A percentile compares a stretch with the other conserved stretches of the same genome.
phyloP scores from a whole-genome alignment of 2,888 invertebrate genomes.

The Nephrocerus scutellatus region DNA sequence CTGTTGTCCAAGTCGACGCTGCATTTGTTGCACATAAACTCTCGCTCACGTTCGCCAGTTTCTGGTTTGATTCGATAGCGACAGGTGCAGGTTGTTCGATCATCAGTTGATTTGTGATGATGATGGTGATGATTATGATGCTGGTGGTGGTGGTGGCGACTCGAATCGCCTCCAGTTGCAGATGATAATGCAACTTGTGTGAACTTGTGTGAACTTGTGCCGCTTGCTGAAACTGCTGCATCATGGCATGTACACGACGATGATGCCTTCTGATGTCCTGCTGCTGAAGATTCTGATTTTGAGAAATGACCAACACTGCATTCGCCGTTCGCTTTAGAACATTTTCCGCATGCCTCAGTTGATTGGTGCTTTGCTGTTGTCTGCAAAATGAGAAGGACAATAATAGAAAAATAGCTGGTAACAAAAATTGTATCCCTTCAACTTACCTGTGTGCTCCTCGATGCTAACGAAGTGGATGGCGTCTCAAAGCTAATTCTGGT shows the following conservation, averaged over 20 bases:
- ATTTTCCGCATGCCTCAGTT: constrained; percentile 15
- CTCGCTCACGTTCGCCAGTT: constrained; percentile 29
- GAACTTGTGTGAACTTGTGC: too few species aligned
- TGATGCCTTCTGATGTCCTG: too few species aligned
- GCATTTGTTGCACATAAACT: constrained; percentile 48
- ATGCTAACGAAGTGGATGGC: constrained; percentile 33
- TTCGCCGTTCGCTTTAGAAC: constrained; percentile 26
- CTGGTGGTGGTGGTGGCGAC: constrained; percentile 10
- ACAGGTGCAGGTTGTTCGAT: constrained; percentile 34
- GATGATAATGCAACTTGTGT: too few species aligned
- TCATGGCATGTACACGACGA: too few species aligned
- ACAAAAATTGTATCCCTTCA: background rate
- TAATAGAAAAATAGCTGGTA: constrained; percentile 5
- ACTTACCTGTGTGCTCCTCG: constrained; percentile 39
- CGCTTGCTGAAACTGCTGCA: too few species aligned
- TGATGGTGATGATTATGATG: constrained; percentile 14
- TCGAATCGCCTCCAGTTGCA: too few species aligned
- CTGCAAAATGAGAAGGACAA: constrained; percentile 17
- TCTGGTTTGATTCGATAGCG: constrained; percentile 28
- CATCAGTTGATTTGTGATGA: constrained; percentile 19
- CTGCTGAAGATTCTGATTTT: too few species aligned
- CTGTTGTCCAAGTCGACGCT: constrained; percentile 62
- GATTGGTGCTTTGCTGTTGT: constrained; percentile 25
- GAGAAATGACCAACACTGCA: constrained; percentile 37
- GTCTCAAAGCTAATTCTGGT: constrained; percentile 51